Conservation (phyloP, 2,888 invertebrate genomes). For the Lutraria lutraria region DNA sequence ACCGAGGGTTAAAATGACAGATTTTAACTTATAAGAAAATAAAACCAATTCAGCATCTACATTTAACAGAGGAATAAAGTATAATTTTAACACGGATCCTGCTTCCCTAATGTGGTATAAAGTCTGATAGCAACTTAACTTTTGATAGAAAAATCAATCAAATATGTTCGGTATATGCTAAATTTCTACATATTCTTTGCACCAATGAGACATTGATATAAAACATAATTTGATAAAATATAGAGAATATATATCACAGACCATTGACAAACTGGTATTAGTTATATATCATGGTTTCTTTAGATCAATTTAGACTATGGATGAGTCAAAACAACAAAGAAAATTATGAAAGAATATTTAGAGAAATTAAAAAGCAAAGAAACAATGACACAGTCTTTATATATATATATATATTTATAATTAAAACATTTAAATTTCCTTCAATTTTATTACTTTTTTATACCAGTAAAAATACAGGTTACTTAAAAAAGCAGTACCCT, state of each 20-base stretch:
- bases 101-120: not conserved
- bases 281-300: too few species aligned
- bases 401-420: not conserved
- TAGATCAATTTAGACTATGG: too few species aligned
- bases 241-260: too few species aligned
- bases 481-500: not conserved
- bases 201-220: not conserved
- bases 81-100: not conserved
- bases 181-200: not conserved
- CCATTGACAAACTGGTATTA: too few species aligned
- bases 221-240: too few species aligned
- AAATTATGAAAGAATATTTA: too few species aligned
- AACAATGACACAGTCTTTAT: not conserved
- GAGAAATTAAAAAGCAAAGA: too few species aligned
- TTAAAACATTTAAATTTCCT: not conserved
- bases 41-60: not conserved
- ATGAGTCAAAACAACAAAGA: too few species aligned
- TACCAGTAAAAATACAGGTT: not conserved
- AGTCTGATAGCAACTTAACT: constrained; percentile 17
- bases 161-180: not conserved
- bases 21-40: constrained; percentile 2
- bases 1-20: not conserved
- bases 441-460: not conserved
- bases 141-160: not conserved
- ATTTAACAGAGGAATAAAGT: not conserved